Percentiles rank a stretch among this genome's conserved stretches.
phyloP scores from a whole-genome alignment of 2,113 vertebrate genomes.

The Pollimyrus isidori region DNA sequence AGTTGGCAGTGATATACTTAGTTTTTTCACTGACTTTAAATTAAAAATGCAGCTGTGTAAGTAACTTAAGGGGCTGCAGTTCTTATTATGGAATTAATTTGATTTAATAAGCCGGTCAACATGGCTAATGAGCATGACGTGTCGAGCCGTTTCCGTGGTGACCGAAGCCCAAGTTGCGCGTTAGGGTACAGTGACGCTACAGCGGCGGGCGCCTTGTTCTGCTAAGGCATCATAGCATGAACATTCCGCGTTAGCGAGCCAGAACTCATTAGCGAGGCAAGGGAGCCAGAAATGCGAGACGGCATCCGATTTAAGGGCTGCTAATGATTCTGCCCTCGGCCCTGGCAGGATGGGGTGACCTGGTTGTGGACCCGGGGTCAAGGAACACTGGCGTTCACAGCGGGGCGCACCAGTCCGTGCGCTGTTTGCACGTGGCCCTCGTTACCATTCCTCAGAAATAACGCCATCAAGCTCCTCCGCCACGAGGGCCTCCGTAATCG shows the following conservation, averaged over 20 bases:
- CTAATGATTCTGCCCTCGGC: background rate
- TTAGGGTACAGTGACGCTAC: background rate
- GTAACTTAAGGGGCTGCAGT: background rate
- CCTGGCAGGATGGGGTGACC: background rate
- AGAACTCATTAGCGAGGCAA: background rate
- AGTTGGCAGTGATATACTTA: background rate
- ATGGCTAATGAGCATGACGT: background rate
- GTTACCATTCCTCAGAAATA: slow-evolving; percentile 18
- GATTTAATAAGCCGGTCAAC: background rate
- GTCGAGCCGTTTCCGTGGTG: background rate
- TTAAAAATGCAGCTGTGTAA: background rate
- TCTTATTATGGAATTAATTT: background rate
- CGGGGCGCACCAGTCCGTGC: background rate
- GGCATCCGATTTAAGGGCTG: background rate
- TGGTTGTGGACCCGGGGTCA: background rate
- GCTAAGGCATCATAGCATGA: background rate
- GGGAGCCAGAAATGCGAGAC: background rate
- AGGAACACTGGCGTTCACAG: background rate
- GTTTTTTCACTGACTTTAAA: background rate
- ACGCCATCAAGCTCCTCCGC: background rate
- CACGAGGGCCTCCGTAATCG: background rate
- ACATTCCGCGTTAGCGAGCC: background rate
- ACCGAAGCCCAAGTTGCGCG: background rate
- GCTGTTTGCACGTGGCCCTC: background rate
- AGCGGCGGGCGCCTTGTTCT: background rate